Conservation (phyloP, 2,113 vertebrate species). For the Lophura nycthemera region DNA sequence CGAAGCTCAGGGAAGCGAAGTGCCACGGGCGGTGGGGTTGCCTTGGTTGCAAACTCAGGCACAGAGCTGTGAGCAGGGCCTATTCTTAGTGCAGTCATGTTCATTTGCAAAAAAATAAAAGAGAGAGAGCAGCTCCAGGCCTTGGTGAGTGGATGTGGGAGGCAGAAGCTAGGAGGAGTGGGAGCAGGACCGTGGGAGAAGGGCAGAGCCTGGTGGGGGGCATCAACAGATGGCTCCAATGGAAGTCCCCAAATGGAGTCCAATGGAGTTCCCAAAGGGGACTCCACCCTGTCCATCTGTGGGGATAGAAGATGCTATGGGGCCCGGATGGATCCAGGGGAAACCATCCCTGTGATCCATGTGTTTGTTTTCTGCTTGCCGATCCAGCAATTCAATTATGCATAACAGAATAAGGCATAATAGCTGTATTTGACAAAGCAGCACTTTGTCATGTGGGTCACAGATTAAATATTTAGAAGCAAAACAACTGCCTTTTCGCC, state of each 20-base stretch:
- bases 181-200: neutral
- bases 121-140: neutral
- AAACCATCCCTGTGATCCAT: neutral
- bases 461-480: slow-evolving; percentile 39
- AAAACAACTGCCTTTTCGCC: neutral
- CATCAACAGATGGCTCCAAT: neutral
- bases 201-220: neutral
- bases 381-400: neutral
- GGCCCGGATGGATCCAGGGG: neutral
- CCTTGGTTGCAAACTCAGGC: neutral
- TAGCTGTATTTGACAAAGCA: slow-evolving; percentile 23
- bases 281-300: neutral
- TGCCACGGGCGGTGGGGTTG: neutral
- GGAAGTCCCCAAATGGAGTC: too few species aligned
- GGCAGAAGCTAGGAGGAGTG: neutral
- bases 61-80: neutral
- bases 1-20: rapidly evolving
- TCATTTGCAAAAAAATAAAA: neutral
- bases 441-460: slow-evolving; percentile 4
- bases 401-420: slow-evolving; percentile 28
- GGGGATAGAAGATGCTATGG: neutral
- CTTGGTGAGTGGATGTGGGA: neutral
- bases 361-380: neutral
- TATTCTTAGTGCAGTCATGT: neutral
- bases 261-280: neutral